Base-by-base conservation (phyloP, 2,888 invertebrate genomes). In the Germaria angustata region DNA sequence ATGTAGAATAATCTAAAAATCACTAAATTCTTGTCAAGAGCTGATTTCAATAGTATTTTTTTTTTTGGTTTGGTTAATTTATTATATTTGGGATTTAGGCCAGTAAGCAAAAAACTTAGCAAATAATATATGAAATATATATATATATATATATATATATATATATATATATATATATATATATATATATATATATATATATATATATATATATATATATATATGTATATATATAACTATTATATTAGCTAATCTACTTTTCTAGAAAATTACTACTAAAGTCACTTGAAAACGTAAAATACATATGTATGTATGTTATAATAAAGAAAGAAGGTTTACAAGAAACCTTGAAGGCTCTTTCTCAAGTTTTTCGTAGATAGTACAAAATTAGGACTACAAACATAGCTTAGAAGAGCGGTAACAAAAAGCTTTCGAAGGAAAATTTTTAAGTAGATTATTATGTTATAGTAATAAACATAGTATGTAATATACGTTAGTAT, bases 321-420 rank as follows among this genome's bases (percentile, higher is more conserved):
- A n/a, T 20, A 65, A 59, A 76, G 57, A 66, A 68, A 24, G 66
- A 51, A 65, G 71, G 72, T 72, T 72, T 66, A 36, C 51, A 53
- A 72, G 49, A 65, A 72, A 79, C 72, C 79, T 72, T 34, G 41
- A 44, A 61, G 61, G 79, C 73, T 80, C 72, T 80, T 73, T 73
- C 66, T 57, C 57, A 66, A 59, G 8, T 13, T 44, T 15, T 51
- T 66, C 36, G 28, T 68, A 51, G 20, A 36, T 39, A 44, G 46
- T 46, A 79, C 5, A 36, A 20, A 68, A 36, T 36, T 72, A 49
- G 57, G 22, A 51, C 20, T 57, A 28, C 5, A 32, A n/a, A n/a
- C n/a, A n/a, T 28, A 28, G 28, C 4, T 28, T 28, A 28, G 28
- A 6, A 6, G 6, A 28, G 3, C 28, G 4, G 4, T 28, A 28